Evolutionary conservation across 2,113 vertebrate genomes (phyloP), one percentile per base, ranked within the genome.

Genomic region (Toxotes chatareus): DNA sequence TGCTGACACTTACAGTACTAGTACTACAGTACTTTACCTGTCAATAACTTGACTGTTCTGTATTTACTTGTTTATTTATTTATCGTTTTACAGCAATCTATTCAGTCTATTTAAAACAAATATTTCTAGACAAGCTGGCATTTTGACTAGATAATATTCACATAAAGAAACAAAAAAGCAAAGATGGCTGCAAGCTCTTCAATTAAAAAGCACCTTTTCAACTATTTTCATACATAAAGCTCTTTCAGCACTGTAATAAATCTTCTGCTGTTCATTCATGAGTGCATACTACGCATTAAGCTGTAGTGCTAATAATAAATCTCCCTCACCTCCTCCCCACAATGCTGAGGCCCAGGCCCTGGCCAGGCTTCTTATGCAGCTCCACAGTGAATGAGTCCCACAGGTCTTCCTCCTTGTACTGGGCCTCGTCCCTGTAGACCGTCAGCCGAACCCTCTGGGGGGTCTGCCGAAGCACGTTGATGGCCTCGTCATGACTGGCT

Each of bases 361-460:
- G 97, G 1, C 97, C 97, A 0, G 97, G 96, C 85, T 95, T 96
- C 93, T 98, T 99, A 40, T 97, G 96, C 44, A 99, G 96, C 91
- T 98, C 97, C 68, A 99, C 85, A 2, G 82, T 95, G 61, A 98
- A 94, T 0, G 96, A 89, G 87, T 99, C 97, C 92, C 97, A 99
- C 93, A 98, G 95, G 10, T 99, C 98, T 51, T 99, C 97, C 80
- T 99, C 98, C 65, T 97, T 99, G 95, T 98, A 99, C 8, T 98
- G 98, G 23, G 97, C 92, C 80, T 99, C 98, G 32, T 99, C 98
- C 76, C 98, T 95, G 88, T 97, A 99, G 62, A 99, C 97, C 0
- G 87, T 91, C 46, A 99, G 94, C 8, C 94, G 94, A 56, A 99
- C 98, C 83, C 94, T 94, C 21, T 98, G 98, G 0, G 98, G 98